Conservation (phyloP, 2,797 vertebrate species). For the Tragelaphus eurycerus region DNA sequence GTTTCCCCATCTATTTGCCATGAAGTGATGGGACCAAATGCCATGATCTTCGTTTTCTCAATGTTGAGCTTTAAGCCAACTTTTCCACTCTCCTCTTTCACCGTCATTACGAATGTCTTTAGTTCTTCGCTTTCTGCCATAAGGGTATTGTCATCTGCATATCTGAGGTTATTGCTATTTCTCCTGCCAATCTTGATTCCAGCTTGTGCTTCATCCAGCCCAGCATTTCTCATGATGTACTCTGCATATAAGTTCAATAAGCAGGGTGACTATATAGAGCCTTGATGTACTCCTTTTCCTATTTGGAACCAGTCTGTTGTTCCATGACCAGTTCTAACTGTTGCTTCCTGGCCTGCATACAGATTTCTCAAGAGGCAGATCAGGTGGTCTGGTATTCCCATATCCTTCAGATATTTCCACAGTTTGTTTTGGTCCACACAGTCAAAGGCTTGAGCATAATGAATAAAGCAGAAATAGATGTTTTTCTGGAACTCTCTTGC, state of each 20-base stretch:
- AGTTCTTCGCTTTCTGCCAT: neutral
- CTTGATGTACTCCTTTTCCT: neutral
- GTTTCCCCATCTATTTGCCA: neutral
- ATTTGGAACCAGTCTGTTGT: neutral
- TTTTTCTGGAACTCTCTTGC: neutral
- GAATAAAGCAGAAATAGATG: neutral
- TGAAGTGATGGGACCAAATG: neutral
- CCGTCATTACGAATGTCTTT: accelerated
- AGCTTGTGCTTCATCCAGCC: neutral
- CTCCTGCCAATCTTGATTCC: neutral
- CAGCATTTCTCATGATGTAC: neutral
- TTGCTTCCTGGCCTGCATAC: neutral
- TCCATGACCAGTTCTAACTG: neutral
- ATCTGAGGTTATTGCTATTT: neutral
- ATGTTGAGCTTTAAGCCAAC: neutral
- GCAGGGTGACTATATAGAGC: neutral
- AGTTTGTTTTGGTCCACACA: neutral
- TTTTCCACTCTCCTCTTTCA: neutral
- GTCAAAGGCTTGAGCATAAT: neutral
- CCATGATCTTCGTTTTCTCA: neutral
- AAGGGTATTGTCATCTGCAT: neutral
- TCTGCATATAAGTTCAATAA: neutral
- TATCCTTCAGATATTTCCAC: neutral
- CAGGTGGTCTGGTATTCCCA: neutral
- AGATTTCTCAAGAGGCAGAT: neutral